Evolutionary conservation across 2,888 invertebrate species (phyloP).

Genomic region (Laspeyria flexula): DNA sequence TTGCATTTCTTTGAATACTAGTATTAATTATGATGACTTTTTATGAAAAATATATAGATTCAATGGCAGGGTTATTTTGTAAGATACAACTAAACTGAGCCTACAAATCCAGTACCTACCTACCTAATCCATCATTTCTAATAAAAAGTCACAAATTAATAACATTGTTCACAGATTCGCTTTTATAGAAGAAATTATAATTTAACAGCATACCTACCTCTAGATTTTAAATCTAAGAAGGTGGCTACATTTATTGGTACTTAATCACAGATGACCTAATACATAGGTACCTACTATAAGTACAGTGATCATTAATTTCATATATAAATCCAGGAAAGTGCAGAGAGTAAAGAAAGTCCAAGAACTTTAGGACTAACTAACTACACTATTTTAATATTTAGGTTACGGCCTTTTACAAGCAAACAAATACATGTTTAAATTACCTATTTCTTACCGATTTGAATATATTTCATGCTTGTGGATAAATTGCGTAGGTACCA

Average conservation of each 20-base stretch:
- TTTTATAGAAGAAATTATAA: no score
- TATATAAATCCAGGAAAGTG: slow-evolving; percentile 14
- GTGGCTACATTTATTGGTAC: not conserved
- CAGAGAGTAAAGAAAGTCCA: slow-evolving; percentile 11
- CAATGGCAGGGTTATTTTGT: no score
- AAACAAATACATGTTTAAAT: not conserved
- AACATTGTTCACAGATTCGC: no score
- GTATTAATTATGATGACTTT: no score
- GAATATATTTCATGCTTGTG: not conserved
- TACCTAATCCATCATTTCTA: not conserved
- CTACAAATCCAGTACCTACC: no score
- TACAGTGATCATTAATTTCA: not conserved
- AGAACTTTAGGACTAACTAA: slow-evolving; percentile 20
- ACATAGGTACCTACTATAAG: slow-evolving; percentile 8
- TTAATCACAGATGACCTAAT: slow-evolving; percentile 32
- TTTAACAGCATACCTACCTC: not conserved
- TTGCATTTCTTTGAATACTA: no score
- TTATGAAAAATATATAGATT: no score
- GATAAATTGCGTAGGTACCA: no score
- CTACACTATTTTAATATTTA: slow-evolving; percentile 4
- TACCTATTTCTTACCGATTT: not conserved
- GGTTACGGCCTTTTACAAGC: not conserved
- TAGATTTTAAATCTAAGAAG: not conserved
- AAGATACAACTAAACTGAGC: no score
- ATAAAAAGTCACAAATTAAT: no score